Evolutionary conservation across 2,888 invertebrate genomes (phyloP).

Genomic region (Hylaea fasciaria): DNA sequence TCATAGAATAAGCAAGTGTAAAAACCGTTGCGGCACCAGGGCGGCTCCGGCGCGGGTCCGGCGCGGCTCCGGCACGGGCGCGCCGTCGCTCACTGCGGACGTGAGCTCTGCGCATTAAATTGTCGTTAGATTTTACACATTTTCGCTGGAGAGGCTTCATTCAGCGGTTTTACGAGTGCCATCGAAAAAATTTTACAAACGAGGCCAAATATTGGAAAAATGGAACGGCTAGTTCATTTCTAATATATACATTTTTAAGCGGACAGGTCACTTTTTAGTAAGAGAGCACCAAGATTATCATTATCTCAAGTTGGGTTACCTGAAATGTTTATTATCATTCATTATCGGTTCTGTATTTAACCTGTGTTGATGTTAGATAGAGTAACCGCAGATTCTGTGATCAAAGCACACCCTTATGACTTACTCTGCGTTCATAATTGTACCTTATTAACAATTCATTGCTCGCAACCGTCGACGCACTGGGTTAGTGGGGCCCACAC

Average conservation of each 20-base stretch:
- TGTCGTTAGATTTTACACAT: conserved; percentile 27
- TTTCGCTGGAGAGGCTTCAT: conserved; percentile 17
- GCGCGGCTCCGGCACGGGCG: conserved; percentile 12
- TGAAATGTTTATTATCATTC: too few species aligned
- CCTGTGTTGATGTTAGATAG: too few species aligned
- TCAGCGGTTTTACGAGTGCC: conserved; percentile 24
- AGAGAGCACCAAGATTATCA: too few species aligned
- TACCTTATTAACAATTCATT: conserved; percentile 9
- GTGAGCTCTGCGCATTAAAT: conserved; percentile 25
- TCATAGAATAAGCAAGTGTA: neutral
- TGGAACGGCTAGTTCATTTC: neutral
- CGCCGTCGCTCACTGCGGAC: conserved; percentile 17
- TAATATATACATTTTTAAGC: neutral
- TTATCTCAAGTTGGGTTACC: too few species aligned
- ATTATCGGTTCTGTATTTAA: too few species aligned
- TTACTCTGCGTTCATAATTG: neutral
- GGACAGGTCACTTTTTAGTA: too few species aligned
- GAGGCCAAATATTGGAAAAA: conserved; percentile 4
- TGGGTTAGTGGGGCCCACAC: too few species aligned
- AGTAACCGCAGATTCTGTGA: neutral
- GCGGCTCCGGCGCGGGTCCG: neutral
- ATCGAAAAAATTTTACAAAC: conserved; percentile 16
- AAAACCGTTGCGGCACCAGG: neutral
- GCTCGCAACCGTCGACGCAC: neutral
- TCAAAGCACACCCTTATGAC: conserved; percentile 1